Base-by-base conservation (phyloP, 1,140 invertebrate genomes). In the Trichomalopsis sarcophagae region DNA sequence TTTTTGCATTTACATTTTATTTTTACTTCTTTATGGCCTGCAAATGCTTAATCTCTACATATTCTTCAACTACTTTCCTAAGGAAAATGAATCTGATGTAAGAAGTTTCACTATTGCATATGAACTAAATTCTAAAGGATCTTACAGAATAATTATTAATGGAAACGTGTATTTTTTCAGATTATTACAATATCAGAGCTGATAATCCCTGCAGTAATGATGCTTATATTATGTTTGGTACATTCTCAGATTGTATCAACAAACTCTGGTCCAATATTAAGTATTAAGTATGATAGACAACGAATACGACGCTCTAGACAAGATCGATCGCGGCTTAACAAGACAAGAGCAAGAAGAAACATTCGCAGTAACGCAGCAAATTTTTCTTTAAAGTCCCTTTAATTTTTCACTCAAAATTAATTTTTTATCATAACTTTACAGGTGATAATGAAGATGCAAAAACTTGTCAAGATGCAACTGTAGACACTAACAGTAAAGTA, bases 201-300 rank as follows among this genome's bases (percentile, higher is more conserved):
- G 89, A 89, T 97, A 44, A 95, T 97, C 84, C 97, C 97, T n/a
- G 91, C 96, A 84, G 94, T 95, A 30, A 95, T 98, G 91, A 97
- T 97, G 95, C 91, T 97, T 86, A 94, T 96, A 47, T 93, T 99
- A 68, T 97, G 97, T 87, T 94, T 97, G 55, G 96, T 99, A 73
- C 97, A 98, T 92, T 98, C 97, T 0, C 97, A 99, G 92, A 98
- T 98, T 84, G 97, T 97, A 2, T 96, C 96, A 47, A 97, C 96
- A 2, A 95, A 95, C 86, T 89, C 92, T 74, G 93, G 91, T 85
- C 91, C 93, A 81, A 88, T 87, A 27, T 76, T 87, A n/a, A 87
- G 81, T 86, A 93, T 87, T 87, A 89, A 74, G 84, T 91, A 87
- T 86, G 91, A 87, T 85, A 92, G 87, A 90, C 90, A 89, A 85